These are phyloP conservation scores for rat (Rattus norvegicus) DNA, from an alignment of 2,113 vertebrate genomes.

Conservation along the genomic window DNA sequence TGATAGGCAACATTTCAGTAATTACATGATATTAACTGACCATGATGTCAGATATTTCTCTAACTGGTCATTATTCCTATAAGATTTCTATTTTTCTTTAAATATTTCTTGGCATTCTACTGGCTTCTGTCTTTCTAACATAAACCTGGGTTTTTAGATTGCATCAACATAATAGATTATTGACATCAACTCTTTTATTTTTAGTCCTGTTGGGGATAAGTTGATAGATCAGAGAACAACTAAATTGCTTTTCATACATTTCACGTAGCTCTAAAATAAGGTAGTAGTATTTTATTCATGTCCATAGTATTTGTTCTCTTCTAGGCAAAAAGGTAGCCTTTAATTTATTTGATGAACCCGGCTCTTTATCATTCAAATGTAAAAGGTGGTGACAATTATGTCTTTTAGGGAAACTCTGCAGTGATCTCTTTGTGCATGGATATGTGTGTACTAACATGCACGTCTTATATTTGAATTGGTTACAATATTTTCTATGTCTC, in stretches of 20 bases:
- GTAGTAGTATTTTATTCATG: background rate
- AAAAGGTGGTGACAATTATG: background rate
- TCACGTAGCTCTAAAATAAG: background rate
- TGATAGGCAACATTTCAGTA: background rate
- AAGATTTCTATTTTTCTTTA: background rate
- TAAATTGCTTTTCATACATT: background rate
- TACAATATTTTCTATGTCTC: background rate
- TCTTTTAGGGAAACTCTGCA: background rate
- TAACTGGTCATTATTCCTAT: background rate
- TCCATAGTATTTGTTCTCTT: background rate
- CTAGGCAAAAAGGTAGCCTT: background rate
- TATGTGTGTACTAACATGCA: background rate
- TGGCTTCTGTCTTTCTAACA: background rate
- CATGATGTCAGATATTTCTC: background rate
- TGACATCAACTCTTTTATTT: background rate
- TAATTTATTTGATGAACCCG: background rate
- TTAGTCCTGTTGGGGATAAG: background rate
- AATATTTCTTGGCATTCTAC: background rate
- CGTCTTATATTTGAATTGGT: slow-evolving; percentile 39
- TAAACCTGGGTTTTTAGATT: background rate
- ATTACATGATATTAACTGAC: background rate
- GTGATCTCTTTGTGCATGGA: background rate
- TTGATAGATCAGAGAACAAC: background rate
- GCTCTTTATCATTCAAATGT: background rate
- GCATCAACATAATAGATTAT: background rate